Evolutionary conservation across 2,797 vertebrate genomes (phyloP).

Genomic region (Sciurus carolinensis): DNA sequence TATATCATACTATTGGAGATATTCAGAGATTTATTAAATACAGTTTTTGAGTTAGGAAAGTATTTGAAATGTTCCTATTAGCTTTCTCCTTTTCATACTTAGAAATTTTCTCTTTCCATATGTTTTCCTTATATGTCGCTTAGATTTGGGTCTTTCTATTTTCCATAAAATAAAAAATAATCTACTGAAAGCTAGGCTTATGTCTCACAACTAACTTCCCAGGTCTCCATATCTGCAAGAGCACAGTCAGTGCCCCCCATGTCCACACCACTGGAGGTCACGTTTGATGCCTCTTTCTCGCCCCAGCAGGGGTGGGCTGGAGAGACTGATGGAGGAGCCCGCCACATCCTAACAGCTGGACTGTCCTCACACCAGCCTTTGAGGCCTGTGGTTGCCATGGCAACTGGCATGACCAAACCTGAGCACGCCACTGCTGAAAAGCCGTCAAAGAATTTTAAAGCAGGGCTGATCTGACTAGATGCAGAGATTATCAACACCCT

Average conservation of each 20-base stretch:
- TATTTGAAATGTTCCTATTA: background rate
- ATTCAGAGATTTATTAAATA: background rate
- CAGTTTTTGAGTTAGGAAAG: background rate
- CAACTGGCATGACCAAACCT: conserved; percentile 68
- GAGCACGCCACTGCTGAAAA: background rate
- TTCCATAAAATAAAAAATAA: background rate
- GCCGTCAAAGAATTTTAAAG: conserved; percentile 57
- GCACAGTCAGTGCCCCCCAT: background rate
- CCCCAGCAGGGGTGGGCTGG: conserved; percentile 12
- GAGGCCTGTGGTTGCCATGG: conserved; percentile 75
- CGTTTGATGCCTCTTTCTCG: conserved; percentile 30
- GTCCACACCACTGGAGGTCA: background rate
- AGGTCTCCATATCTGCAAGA: background rate
- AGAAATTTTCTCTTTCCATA: background rate
- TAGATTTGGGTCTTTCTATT: background rate
- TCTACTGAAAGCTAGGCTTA: background rate
- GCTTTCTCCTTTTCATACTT: background rate
- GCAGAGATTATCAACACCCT: background rate
- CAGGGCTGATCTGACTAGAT: background rate
- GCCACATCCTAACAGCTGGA: conserved; percentile 57
- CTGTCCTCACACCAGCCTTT: conserved; percentile 49
- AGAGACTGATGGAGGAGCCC: background rate
- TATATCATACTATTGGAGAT: background rate
- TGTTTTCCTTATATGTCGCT: background rate
- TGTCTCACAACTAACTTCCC: background rate